phyloP scores from a whole-genome alignment of 1,140 invertebrate species.

The Drosophila athabasca region DNA sequence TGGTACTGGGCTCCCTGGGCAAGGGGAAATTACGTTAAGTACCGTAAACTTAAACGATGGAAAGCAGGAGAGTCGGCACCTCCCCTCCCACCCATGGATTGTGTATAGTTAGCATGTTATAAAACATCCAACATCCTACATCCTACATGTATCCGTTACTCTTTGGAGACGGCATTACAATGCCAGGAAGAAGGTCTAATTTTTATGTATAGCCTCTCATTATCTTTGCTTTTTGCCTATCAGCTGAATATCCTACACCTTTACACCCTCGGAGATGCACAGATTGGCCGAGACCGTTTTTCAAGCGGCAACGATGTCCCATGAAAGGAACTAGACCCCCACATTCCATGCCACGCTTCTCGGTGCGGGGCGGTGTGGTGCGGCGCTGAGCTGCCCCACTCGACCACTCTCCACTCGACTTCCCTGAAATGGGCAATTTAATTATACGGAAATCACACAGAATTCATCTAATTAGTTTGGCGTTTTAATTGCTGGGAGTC shows the following conservation, averaged over 20 bases:
- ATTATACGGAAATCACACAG: slow-evolving; percentile 80
- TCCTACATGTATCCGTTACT: slow-evolving; percentile 32
- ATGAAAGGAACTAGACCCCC: too few relatives aligned
- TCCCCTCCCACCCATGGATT: not conserved
- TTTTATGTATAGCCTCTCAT: too few relatives aligned
- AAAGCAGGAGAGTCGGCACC: not conserved
- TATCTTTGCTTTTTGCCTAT: too few relatives aligned
- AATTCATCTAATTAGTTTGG: slow-evolving; percentile 81
- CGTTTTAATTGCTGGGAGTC: slow-evolving; percentile 71
- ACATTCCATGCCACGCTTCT: too few relatives aligned
- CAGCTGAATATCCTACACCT: too few relatives aligned
- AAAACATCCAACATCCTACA: slow-evolving; percentile 32
- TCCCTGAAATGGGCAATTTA: slow-evolving; percentile 73
- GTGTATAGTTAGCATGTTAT: slow-evolving; percentile 65
- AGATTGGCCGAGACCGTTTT: too few relatives aligned
- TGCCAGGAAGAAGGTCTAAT: too few relatives aligned
- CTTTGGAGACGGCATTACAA: too few relatives aligned
- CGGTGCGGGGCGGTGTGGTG: too few relatives aligned
- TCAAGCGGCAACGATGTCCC: too few relatives aligned
- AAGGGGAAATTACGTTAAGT: slow-evolving; percentile 66
- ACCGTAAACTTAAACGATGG: slow-evolving; percentile 63
- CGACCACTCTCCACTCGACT: slow-evolving; percentile 24
- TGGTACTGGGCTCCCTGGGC: slow-evolving; percentile 13
- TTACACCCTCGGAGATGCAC: too few relatives aligned
- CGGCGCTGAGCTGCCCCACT: too few relatives aligned